Conservation (phyloP, 2,113 vertebrate species). For the Tupaia tana region DNA sequence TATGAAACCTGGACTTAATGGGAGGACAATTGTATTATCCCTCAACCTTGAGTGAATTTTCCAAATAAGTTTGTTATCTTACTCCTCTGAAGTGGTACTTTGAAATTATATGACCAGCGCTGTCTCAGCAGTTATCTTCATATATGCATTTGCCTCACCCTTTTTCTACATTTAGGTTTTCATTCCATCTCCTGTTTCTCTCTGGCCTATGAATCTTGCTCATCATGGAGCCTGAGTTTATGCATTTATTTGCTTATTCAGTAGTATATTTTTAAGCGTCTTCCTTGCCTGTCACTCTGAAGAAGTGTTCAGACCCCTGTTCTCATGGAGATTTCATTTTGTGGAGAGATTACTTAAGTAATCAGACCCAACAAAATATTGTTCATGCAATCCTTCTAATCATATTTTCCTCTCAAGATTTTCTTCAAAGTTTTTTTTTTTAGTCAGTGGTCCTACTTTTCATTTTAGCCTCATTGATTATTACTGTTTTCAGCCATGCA, state of each 20-base stretch:
- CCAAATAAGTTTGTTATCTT: neutral
- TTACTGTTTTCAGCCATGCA: neutral
- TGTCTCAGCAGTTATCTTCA: neutral
- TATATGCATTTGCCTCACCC: neutral
- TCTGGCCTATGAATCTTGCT: neutral
- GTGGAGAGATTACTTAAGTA: neutral
- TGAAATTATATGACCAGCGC: neutral
- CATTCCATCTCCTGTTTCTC: neutral
- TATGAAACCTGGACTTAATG: neutral
- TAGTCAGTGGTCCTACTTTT: neutral
- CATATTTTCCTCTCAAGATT: neutral
- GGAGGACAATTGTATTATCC: neutral
- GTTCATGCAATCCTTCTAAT: neutral
- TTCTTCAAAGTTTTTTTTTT: neutral
- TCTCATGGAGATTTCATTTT: neutral
- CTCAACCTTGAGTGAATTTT: neutral
- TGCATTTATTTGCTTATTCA: neutral
- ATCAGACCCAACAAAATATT: neutral
- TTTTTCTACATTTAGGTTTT: neutral
- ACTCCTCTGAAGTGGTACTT: neutral
- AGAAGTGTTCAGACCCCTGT: neutral
- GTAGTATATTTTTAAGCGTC: neutral
- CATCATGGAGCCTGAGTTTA: neutral
- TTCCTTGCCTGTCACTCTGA: neutral
- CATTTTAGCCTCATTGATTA: neutral